Evolutionary conservation across 1,140 invertebrate species (phyloP).

Genomic region (Varroa destructor): DNA sequence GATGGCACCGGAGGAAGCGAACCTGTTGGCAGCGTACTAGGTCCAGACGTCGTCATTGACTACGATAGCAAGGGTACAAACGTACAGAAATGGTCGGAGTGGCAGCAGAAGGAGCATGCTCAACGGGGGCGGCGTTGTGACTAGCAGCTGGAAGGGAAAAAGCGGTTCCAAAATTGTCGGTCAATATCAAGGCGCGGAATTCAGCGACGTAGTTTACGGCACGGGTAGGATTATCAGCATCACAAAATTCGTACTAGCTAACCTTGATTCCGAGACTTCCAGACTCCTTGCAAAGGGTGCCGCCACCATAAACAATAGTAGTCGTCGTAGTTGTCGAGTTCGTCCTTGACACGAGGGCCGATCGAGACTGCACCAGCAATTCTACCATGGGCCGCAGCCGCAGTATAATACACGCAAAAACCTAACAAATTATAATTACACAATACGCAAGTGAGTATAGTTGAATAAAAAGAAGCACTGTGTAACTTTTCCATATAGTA

Average conservation of each 20-base stretch:
- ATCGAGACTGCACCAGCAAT: slow-evolving; percentile 27
- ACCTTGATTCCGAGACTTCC: slow-evolving; percentile 31
- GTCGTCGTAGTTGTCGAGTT: slow-evolving; percentile 28
- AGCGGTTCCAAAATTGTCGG: slow-evolving; percentile 35
- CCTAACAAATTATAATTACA: slow-evolving; percentile 27
- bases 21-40: slow-evolving; percentile 30
- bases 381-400: slow-evolving; percentile 32
- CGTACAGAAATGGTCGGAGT: slow-evolving; percentile 4
- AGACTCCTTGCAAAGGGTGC: slow-evolving; percentile 35
- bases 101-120: neutral
- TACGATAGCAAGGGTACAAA: slow-evolving; percentile 4
- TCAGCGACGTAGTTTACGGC: slow-evolving; percentile 29
- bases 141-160: slow-evolving; percentile 33
- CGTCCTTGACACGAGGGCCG: slow-evolving; percentile 32
- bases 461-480: too few species aligned
- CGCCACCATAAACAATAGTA: slow-evolving; percentile 35
- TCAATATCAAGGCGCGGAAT: slow-evolving; percentile 16
- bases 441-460: too few species aligned
- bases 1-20: slow-evolving; percentile 23
- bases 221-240: slow-evolving; percentile 26
- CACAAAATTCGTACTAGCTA: slow-evolving; percentile 22
- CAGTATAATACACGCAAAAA: slow-evolving; percentile 26
- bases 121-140: slow-evolving; percentile 34
- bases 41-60: slow-evolving; percentile 19
- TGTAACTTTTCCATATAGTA: too few species aligned